These are phyloP conservation scores for rat (Rattus norvegicus) DNA, from an alignment of 2,113 vertebrate species.

Conservation along the genomic window GRCr8 NC_086021.1:129206501-129207000, in stretches of 20 bases:
- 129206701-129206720: conserved; percentile 33
- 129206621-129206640: conserved; percentile 42
- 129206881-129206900: conserved; percentile 31
- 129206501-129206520: background rate
- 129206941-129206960: background rate
- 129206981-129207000: conserved; percentile 59
- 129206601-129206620: conserved; percentile 38
- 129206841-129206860: conserved; percentile 19
- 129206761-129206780: conserved; percentile 27
- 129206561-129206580: background rate
- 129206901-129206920: background rate
- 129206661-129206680: background rate
- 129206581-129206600: background rate
- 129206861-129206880: background rate
- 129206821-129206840: background rate
- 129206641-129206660: background rate
- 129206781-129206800: background rate
- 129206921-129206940: background rate
- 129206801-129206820: conserved; percentile 38
- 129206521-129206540: background rate
- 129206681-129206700: conserved; percentile 29
- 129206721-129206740: conserved; percentile 50
- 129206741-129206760: background rate
- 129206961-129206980: conserved; percentile 12
- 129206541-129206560: background rate